Evolutionary conservation across 2,888 invertebrate species (phyloP), one percentile per base, ranked within the genome.

Genomic region (Acronicta aceris): DNA sequence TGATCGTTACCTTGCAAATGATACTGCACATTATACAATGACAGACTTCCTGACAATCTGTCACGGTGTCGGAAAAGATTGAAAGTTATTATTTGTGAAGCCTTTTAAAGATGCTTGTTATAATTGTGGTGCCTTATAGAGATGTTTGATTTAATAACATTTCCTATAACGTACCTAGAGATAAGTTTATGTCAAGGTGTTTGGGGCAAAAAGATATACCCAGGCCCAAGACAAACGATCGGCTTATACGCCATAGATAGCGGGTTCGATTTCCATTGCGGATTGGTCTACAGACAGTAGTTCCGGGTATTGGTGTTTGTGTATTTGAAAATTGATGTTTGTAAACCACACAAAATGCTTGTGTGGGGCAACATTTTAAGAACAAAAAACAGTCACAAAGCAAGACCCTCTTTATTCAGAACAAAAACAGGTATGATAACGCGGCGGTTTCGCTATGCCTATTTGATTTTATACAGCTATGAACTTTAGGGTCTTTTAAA

Each of bases 401-500:
- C 21, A 40, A 51, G 30, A 21, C 42, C n/a, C 15, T 54, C 13
- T 53, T 53, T 15, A 13, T 36, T 38, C 36, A 4, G 52, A 45
- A 66, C 53, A 50, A 67, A 50, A 30, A 42, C 55, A 53, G n/a
- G 17, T 17, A 45, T 27, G 43, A 30, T 25, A 30, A 40, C 25
- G n/a, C 49, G 41, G 27, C 33, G 25, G 41, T 54, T 53, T 53
- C 38, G 42, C 56, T 52, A 42, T n/a, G n/a, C n/a, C n/a, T 65
- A 71, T 56, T 71, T 71, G 50, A 57, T 45, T 48, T 15, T 54
- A 13, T 64, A 55, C 36, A 55, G 52, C 48, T 59, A 56, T 64
- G 65, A 67, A 71, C 65, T 63, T 66, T 47, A 43, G 5, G 62
- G 67, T 51, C 63, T 52, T 74, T 71, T 71, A 79, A 78, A 78